Percentiles rank a stretch among this genome's conserved stretches.
phyloP scores from a whole-genome alignment of 2,113 vertebrate species.

The Elephantulus edwardii region DNA sequence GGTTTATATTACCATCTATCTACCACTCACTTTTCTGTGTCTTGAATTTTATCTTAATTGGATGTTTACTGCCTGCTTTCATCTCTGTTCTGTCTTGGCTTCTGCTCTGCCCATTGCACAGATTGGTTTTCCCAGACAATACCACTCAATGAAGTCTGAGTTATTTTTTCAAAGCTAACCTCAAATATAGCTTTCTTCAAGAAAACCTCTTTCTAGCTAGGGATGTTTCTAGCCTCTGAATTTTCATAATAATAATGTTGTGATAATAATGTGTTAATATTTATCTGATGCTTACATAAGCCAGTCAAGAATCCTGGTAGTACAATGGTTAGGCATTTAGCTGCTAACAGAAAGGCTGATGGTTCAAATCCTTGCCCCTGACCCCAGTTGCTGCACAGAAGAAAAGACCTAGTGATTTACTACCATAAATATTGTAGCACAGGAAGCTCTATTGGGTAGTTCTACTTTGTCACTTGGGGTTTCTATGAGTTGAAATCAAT shows the following conservation, averaged over 20 bases:
- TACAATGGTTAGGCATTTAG: background rate
- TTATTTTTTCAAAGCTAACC: background rate
- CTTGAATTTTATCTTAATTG: background rate
- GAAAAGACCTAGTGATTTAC: too few relatives aligned
- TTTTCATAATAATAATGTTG: background rate
- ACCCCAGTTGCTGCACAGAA: too few relatives aligned
- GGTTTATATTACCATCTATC: background rate
- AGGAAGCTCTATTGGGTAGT: too few relatives aligned
- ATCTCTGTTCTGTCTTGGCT: background rate
- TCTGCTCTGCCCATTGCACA: background rate
- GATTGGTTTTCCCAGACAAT: background rate
- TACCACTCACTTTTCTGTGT: background rate
- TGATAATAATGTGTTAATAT: background rate
- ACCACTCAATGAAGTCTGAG: background rate
- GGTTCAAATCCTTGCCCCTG: background rate
- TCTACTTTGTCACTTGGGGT: too few relatives aligned
- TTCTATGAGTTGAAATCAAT: background rate
- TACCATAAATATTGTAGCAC: too few relatives aligned
- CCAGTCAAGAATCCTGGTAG: too few relatives aligned
- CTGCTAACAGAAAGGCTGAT: background rate
- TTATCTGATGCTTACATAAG: background rate
- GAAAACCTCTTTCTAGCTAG: background rate
- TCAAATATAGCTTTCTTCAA: background rate
- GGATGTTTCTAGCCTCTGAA: too few relatives aligned
- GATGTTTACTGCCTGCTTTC: background rate